These are phyloP conservation scores for Esox masquinongy DNA, from an alignment of 2,797 vertebrate species.

Conservation along the genomic window DNA sequence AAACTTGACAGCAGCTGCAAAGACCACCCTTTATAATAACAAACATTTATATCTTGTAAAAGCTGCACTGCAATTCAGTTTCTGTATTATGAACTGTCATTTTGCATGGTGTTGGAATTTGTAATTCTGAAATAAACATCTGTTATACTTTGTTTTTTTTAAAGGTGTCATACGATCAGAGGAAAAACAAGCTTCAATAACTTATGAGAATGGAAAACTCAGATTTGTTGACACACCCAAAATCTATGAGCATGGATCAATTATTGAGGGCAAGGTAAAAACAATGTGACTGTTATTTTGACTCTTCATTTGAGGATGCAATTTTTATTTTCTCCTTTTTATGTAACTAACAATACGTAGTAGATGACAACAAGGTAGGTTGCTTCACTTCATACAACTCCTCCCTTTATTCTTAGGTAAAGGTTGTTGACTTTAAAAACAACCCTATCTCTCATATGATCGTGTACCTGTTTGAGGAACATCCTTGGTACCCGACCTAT, in stretches of 20 bases:
- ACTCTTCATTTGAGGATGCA: neutral
- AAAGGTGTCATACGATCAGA: constrained; percentile 35
- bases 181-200: constrained; percentile 8
- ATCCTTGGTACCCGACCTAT: constrained; percentile 2
- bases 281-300: neutral
- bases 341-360: neutral
- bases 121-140: neutral
- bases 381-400: neutral
- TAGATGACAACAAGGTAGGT: neutral
- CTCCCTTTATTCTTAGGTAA: constrained; percentile 53
- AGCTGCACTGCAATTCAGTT: neutral
- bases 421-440: constrained; percentile 53
- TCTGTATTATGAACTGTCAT: neutral
- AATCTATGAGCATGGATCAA: constrained; percentile 42
- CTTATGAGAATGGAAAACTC: constrained; percentile 54
- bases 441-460: constrained; percentile 46
- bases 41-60: neutral
- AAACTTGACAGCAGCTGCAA: neutral
- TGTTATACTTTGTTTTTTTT: neutral
- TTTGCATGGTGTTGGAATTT: neutral
- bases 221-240: constrained; percentile 58
- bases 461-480: constrained; percentile 54
- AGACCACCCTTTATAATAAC: neutral
- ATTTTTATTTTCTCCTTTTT: neutral
- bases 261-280: constrained; percentile 62